Percentiles rank a stretch among this genome's conserved stretches.
phyloP scores from a whole-genome alignment of 2,797 vertebrate species.

The Eurystomus glaucurus region DNA sequence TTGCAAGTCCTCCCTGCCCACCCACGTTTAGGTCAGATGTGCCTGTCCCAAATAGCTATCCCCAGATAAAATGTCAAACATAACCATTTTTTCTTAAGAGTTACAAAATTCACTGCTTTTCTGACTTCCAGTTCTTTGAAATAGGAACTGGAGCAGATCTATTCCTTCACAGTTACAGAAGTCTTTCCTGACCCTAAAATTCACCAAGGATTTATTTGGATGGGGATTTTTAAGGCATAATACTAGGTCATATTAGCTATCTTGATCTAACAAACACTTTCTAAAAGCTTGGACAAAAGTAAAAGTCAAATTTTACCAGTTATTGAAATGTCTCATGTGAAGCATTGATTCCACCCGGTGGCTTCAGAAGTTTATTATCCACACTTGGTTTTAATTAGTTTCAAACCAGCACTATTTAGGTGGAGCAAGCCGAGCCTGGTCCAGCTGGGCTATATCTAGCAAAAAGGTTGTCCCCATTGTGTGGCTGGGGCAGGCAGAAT shows the following conservation, averaged over 20 bases:
- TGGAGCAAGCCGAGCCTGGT: background rate
- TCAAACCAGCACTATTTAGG: background rate
- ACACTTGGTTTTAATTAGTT: slow-evolving; percentile 37
- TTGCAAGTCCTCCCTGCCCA: background rate
- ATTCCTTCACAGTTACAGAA: background rate
- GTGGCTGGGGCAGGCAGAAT: accelerated
- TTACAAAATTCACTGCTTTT: background rate
- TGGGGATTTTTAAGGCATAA: background rate
- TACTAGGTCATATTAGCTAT: background rate
- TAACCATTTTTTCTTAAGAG: background rate
- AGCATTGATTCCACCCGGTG: background rate
- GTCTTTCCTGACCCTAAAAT: background rate
- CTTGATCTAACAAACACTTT: background rate
- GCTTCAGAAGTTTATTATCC: slow-evolving; percentile 20
- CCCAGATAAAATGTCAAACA: background rate
- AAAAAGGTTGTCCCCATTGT: background rate
- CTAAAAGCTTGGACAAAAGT: background rate
- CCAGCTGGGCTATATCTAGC: background rate
- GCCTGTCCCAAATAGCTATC: background rate
- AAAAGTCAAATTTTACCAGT: background rate
- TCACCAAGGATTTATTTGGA: background rate
- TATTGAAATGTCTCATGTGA: background rate
- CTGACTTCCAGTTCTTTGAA: slow-evolving; percentile 11
- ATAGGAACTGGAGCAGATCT: background rate
- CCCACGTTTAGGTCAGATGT: background rate